These are phyloP conservation scores for Salvator merianae DNA, from an alignment of 2,113 vertebrate species.

Conservation along the genomic window DNA sequence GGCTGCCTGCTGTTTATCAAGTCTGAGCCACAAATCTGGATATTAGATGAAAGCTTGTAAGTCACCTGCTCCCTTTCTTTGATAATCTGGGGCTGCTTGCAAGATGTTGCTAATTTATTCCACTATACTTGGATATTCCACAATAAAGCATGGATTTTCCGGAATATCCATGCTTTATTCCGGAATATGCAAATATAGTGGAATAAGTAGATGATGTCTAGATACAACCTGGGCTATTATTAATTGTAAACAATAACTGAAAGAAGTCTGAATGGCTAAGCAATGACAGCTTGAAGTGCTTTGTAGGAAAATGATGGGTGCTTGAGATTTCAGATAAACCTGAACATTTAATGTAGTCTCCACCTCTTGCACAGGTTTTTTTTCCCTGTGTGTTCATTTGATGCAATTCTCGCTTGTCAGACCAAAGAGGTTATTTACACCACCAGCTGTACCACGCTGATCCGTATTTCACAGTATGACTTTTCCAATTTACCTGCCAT, in stretches of 20 bases:
- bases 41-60: no score
- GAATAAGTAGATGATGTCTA: no score
- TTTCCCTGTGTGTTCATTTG: constrained; percentile 39
- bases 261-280: neutral
- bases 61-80: no score
- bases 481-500: neutral
- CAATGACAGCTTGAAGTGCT: neutral
- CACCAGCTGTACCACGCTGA: constrained; percentile 31
- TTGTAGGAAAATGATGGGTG: neutral
- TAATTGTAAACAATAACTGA: neutral
- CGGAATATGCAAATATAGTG: no score
- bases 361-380: constrained; percentile 19
- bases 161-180: no score
- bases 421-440: constrained; percentile 42
- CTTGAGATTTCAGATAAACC: constrained; percentile 19
- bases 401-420: constrained; percentile 47
- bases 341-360: neutral
- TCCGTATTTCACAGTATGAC: constrained; percentile 29
- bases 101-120: no score
- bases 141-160: no score
- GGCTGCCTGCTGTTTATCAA: no score
- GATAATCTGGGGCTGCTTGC: no score
- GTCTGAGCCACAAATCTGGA: no score
- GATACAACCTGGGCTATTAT: neutral
- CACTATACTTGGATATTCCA: no score